Base-by-base conservation (phyloP, 2,888 invertebrate species). In the Drosophila conformis region DNA sequence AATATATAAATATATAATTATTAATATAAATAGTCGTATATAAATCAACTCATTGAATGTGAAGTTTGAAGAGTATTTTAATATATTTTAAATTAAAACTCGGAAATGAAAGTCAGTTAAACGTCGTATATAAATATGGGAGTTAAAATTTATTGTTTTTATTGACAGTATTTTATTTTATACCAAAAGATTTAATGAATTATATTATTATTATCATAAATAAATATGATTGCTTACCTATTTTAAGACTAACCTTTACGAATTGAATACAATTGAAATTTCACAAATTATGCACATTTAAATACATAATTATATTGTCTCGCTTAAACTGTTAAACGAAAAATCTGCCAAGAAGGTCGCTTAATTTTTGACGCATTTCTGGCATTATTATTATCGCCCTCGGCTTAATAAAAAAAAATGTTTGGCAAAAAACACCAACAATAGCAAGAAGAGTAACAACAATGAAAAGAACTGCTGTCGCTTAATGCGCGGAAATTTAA, bases 401-500 rank as follows among this genome's bases (percentile, higher is more conserved):
- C 42, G 36, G 78, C 65, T 49, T 49, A 29, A 57, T 58, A 66
- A 46, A 58, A 67, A 31, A 38, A 70, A 64, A 40, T 42, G 10
- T 29, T 54, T 48, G 13, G 38, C n/a, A 29, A 48, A 49, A 36
- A 60, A 54, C 33, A 27, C 8, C n/a, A 49, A 29, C 18, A 49
- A 29, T 38, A 68, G n/a, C 64, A 53, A 49, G 57, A 13, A 10
- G 29, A 1, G 15, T 31, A 52, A 69, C 67, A 73, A 57, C 68
- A 80, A 69, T 73, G 65, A 69, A 66, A 78, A 58, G 73, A 84
- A 66, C 84, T 85, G 87, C 80, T 70, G 60, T 31, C 63, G 69
- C 62, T 69, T 73, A 87, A 85, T 85, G 85, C 69, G 71, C 62
- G 74, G 78, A 89, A 90, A 89, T 90, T 89, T 87, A 87, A 90